A percentile compares a stretch with the other conserved stretches of the same genome.
phyloP scores from a whole-genome alignment of 2,888 invertebrate genomes.

The Xanthorhoe designata region DNA sequence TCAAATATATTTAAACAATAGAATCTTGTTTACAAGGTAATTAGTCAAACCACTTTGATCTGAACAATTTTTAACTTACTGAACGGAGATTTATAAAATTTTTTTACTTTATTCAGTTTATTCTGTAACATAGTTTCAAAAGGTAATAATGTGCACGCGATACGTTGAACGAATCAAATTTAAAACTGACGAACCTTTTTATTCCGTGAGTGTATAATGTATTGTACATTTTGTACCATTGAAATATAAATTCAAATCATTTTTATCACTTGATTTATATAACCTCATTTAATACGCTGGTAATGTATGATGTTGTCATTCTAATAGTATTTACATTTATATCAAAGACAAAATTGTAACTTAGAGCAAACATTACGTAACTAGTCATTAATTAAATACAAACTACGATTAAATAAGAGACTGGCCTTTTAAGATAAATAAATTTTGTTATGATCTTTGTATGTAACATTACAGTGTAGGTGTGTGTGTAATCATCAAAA shows the following conservation, averaged over 20 bases:
- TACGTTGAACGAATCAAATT: too few relatives aligned
- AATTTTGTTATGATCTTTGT: neutral
- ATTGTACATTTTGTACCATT: neutral
- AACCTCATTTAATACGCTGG: neutral
- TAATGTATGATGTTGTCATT: slow-evolving; percentile 10
- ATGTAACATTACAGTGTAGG: neutral
- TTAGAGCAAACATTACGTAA: neutral
- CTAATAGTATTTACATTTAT: slow-evolving; percentile 18
- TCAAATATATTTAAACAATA: too few relatives aligned
- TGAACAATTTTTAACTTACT: too few relatives aligned
- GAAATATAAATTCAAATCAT: slow-evolving; percentile 1
- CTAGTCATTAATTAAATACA: neutral
- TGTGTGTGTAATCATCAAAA: neutral
- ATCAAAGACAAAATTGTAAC: slow-evolving; percentile 7
- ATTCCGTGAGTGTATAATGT: neutral
- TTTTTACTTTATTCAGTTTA: too few relatives aligned
- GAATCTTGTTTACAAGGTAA: too few relatives aligned
- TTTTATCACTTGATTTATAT: slow-evolving; percentile 12
- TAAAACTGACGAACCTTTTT: neutral
- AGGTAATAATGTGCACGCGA: too few relatives aligned
- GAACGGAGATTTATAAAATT: too few relatives aligned
- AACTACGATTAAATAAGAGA: neutral
- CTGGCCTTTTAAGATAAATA: neutral
- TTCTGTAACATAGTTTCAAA: too few relatives aligned
- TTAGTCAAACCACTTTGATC: too few relatives aligned